Base-by-base conservation (phyloP, 2,888 invertebrate genomes). In the Pachydiplax longipennis region DNA sequence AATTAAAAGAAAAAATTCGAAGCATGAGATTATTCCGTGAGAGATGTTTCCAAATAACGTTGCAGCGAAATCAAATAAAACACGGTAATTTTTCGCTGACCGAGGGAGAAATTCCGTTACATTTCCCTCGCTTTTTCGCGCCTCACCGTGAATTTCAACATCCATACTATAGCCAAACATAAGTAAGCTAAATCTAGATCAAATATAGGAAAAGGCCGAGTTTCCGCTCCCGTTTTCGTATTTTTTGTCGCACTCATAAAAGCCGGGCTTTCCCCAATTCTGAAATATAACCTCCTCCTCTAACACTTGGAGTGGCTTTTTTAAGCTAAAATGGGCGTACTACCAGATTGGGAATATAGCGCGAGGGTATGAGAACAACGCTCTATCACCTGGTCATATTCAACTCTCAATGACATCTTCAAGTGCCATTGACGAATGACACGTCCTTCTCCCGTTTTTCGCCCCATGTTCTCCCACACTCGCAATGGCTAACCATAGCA, bases 351-450 rank as follows among this genome's bases (percentile, higher is more conserved):
- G 22, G n/a, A 73, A 12, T 22, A 73, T 13, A 31, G 25, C 25
- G 2, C n/a, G 22, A n/a, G 18, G 61, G n/a, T n/a, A 61, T 15
- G 22, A 58, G 61, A 40, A 61, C 48, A 61, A 61, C 87, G 35
- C 35, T 35, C 83, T 37, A 37, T 87, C 87, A 87, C 87, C n/a
- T 87, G 37, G 87, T 22, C 37, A 61, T 61, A 87, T 61, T 61
- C 37, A 22, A 65, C 22, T 22, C 37, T 22, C 61, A 10, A 37
- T 13, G 83, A 83, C 83, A 87, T n/a, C n/a, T 13, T 87, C 87
- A 12, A 61, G 37, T 37, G 65, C 48, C n/a, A 87, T 61, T 61
- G 87, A 53, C 83, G 25, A 83, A 40, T 53, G 83, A 87, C 87
- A 87, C 87, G 87, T 87, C 61, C 83, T 31, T 25, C 12, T 25